Base-by-base conservation (phyloP, 2,797 vertebrate genomes). In the Gobio occitaniae region DNA sequence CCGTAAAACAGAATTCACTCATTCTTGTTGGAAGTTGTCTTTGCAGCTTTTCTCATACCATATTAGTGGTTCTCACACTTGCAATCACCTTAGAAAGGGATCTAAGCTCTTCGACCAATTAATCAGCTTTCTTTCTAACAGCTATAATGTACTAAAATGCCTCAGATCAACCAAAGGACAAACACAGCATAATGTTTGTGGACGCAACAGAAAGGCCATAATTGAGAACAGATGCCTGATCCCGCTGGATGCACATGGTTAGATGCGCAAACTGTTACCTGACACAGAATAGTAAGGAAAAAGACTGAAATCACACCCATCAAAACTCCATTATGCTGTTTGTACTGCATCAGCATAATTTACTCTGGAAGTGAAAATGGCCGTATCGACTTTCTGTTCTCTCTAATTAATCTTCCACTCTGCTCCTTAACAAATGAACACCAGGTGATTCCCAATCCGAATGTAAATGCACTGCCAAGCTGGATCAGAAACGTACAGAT, bases 331-430 rank as follows among this genome's bases (percentile, higher is more conserved):
- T 89, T 75, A 72, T 25, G 8, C 36, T 54, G 21, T 6, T 32
- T 88, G 71, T 87, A 87, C 90, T 88, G 82, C 86, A 84, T 84
- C 91, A 92, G 88, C 54, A 86, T 84, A 84, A 86, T 91, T 90
- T 83, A 4, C 85, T 63, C 87, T 50, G 61, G 89, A 92, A 89
- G 89, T 91, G 88, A 93, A 92, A 94, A 90, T 21, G 65, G 86
- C 81, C 83, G 61, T 88, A 89, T 92, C 90, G 89, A 87, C 91
- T 94, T 93, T 91, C 89, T 89, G 72, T 84, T 89, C 68, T 83
- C n/a, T 63, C 88, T 78, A 82, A 84, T 90, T 85, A 86, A 82
- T 88, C 83, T 84, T 61, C 59, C 89, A 90, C 89, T 80, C 86
- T 93, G 89, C 78, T 85, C 84, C 88, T 90, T 32, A 41, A 36